Evolutionary conservation across 2,797 vertebrate genomes (phyloP).

Genomic region (Alauda arvensis): DNA sequence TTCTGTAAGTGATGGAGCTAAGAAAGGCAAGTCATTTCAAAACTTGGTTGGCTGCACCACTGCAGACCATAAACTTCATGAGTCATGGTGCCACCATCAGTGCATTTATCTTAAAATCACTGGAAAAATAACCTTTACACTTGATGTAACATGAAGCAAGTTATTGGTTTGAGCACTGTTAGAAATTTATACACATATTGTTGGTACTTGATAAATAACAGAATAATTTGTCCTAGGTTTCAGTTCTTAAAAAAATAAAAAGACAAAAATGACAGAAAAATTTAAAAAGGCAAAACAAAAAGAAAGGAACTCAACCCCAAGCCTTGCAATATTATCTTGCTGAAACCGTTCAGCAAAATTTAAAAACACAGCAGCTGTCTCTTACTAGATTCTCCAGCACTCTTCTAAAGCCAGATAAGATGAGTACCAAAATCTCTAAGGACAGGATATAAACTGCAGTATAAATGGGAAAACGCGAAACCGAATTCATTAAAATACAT

Average conservation of each 20-base stretch:
- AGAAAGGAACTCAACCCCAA: not conserved
- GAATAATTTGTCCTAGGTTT: not conserved
- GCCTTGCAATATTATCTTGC: not conserved
- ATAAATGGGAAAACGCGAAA: constrained; percentile 53
- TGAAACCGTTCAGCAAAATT: constrained; percentile 36
- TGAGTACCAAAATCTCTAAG: constrained; percentile 53
- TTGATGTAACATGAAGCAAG: not conserved
- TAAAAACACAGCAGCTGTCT: constrained; percentile 44
- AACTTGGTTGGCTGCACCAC: not conserved
- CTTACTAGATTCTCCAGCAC: constrained; percentile 36
- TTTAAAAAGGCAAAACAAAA: not conserved
- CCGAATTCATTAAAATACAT: constrained; percentile 55
- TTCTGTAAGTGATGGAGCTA: not conserved
- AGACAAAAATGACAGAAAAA: fast-evolving
- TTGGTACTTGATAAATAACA: not conserved
- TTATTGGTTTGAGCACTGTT: not conserved
- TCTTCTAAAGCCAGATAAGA: constrained; percentile 43
- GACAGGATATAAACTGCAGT: constrained; percentile 43
- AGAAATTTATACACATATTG: not conserved
- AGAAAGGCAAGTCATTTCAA: not conserved
- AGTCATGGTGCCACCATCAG: not conserved
- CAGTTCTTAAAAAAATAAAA: not conserved
- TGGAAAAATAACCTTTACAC: not conserved
- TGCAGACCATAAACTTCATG: not conserved
- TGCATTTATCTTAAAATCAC: not conserved